Base-by-base conservation (phyloP, 2,113 vertebrate genomes). In the Eclectus roratus region DNA sequence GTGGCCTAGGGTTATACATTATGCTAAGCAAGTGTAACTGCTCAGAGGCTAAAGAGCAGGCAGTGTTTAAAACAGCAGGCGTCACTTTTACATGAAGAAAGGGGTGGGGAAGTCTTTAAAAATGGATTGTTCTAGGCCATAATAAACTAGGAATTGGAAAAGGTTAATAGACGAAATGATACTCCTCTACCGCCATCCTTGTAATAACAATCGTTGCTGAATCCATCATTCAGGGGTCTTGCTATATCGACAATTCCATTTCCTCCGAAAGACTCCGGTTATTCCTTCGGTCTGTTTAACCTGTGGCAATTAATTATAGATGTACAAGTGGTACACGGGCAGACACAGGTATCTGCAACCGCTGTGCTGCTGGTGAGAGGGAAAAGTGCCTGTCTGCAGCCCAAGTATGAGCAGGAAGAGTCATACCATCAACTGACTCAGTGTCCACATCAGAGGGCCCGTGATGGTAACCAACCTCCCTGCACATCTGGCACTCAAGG, bases 111-210 rank as follows among this genome's bases (percentile, higher is more conserved):
- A 55, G 77, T 82, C 68, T 96, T 97, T 88, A 92, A 89, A 96
- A 97, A 93, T 92, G 90, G 90, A 96, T 96, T 97, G 92, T 96
- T 97, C 82, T 47, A 88, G 86, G 96, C 87, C 93, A 80, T 97
- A 96, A 97, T 97, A 96, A 97, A 97, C 96, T 78, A 85, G 69
- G 94, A 97, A 96, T 92, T 94, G 93, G 92, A 90, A 96, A 98
- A 98, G 97, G 97, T 98, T 98, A 98, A 98, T 97, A 98, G 98
- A 97, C 95, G 96, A 98, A 98, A 97, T 96, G 94, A 96, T 98
- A 97, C 97, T 97, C 88, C 35, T 97, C 96, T 96, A 93, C 91
- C 1, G 4, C 95, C 83, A 91, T 94, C 90, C 92, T 37, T 84
- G 93, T 66, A 91, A 64, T 25, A 91, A 94, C 91, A 92, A 94